Conservation (phyloP, 2,888 invertebrate genomes). For the Drosophila mimica region DNA sequence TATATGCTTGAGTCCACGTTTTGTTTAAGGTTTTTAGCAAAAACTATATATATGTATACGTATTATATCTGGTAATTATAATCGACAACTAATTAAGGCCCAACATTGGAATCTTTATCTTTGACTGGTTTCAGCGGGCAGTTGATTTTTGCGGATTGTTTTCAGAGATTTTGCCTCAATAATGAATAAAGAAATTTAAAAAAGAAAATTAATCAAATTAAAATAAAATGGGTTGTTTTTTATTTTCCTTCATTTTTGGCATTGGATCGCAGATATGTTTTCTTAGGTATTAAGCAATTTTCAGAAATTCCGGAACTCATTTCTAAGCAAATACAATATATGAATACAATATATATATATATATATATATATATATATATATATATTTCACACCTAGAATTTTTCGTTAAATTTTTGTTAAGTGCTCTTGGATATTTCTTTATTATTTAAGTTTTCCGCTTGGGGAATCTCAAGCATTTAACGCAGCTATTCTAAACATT, state of each 20-base stretch:
- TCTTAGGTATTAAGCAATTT: slow-evolving; percentile 50
- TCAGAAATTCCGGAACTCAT: slow-evolving; percentile 48
- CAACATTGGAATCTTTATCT: slow-evolving; percentile 18
- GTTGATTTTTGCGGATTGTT: slow-evolving; percentile 28
- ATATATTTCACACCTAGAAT: slow-evolving; percentile 12
- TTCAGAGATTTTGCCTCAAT: slow-evolving; percentile 2
- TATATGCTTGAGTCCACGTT: slow-evolving; percentile 69
- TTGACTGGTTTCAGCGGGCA: slow-evolving; percentile 43
- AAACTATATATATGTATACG: slow-evolving; percentile 41
- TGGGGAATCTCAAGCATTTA: slow-evolving; percentile 36
- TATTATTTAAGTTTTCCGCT: slow-evolving; percentile 6
- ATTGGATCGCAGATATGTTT: slow-evolving; percentile 62
- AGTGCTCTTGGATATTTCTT: slow-evolving; percentile 17
- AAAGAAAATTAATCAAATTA: slow-evolving; percentile 3
- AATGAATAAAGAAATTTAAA: background rate
- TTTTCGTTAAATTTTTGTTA: slow-evolving; percentile 12
- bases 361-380: slow-evolving; percentile 1
- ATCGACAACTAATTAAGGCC: slow-evolving; percentile 60
- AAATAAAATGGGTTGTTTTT: slow-evolving; percentile 19
- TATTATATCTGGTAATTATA: slow-evolving; percentile 31
- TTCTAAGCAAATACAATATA: slow-evolving; percentile 20
- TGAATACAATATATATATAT: background rate
- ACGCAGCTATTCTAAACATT: slow-evolving; percentile 39
- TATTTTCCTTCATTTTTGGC: slow-evolving; percentile 24
- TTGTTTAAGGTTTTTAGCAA: slow-evolving; percentile 64